phyloP scores from a whole-genome alignment of 2,888 invertebrate species.

The Yponomeuta sedellus region DNA sequence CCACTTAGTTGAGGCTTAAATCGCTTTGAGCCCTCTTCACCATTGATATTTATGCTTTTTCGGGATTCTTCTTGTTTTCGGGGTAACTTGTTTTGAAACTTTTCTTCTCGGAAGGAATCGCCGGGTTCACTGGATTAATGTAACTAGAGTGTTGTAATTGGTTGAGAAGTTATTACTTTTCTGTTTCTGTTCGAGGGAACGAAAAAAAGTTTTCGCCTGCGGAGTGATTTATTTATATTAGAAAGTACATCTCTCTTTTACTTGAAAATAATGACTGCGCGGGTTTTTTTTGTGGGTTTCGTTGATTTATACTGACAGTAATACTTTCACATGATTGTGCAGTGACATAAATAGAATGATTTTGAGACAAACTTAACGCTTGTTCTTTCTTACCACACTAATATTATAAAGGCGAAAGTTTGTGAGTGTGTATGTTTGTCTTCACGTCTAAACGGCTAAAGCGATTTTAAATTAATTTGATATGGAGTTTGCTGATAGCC shows the following conservation, averaged over 20 bases:
- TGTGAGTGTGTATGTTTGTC: too few species aligned
- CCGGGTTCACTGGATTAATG: constrained; percentile 57
- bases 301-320: constrained; percentile 45
- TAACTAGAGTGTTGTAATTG: constrained; percentile 67
- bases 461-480: too few species aligned
- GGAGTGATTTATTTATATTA: constrained; percentile 59
- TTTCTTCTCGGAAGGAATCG: constrained; percentile 52
- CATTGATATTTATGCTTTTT: constrained; percentile 68
- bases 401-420: too few species aligned
- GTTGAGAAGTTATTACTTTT: constrained; percentile 63
- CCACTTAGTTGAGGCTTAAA: constrained; percentile 34
- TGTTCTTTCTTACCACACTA: neutral
- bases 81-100: constrained; percentile 61
- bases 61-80: constrained; percentile 40
- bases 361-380: constrained; percentile 21
- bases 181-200: constrained; percentile 49
- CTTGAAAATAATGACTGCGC: constrained; percentile 47
- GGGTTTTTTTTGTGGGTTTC: constrained; percentile 33
- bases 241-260: constrained; percentile 46
- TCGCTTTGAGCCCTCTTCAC: constrained; percentile 50
- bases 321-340: constrained; percentile 29
- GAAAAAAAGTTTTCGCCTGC: constrained; percentile 43
- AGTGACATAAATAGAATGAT: too few species aligned
- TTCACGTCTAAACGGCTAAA: too few species aligned
- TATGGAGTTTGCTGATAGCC: too few species aligned